Evolutionary conservation across 2,888 invertebrate genomes (phyloP), one percentile per base, ranked within the genome.

Genomic region (Lasioglossum calceatum): DNA sequence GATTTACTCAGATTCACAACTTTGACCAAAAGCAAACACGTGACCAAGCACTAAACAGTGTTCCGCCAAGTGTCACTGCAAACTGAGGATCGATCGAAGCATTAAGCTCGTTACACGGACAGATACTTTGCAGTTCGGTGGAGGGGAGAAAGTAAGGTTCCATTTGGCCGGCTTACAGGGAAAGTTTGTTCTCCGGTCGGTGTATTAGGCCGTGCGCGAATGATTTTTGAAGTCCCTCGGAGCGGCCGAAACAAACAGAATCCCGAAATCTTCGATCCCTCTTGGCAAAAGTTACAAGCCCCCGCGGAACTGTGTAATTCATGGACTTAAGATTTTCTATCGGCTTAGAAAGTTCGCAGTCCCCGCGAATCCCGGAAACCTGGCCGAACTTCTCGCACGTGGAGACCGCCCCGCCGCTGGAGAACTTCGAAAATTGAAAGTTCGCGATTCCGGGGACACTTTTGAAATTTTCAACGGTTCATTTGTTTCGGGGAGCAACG

Each of bases 291-390:
- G 39, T 71, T 16, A 14, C n/a, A 32, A 64, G 64, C 12, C 27
- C 12, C 75, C 71, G 36, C 75, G 50, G 72, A 64, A 47, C 67
- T 79, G 58, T 61, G 71, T 86, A 77, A 86, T 76, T 79, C 76
- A 78, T 64, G 72, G 47, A 72, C 82, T 86, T 85, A 75, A 82
- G 77, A 77, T 79, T 77, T 81, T 78, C 77, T 78, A 81, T 82
- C 85, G 85, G 85, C 85, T 85, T 85, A 85, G 71, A n/a, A 85
- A 85, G 58, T 85, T 84, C 36, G 14, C 27, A 32, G 71, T 50
- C 23, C 42, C 50, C 47, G 64, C 61, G 50, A 71, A 71, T 73
- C 71, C 47, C 23, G 5, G 76, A 72, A 79, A 50, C 71, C 61
- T 4, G 27, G 64, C 2, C 14, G 16, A 76, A 78, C 42, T 79